phyloP scores from a whole-genome alignment of 2,113 vertebrate species.

The Lanius ludovicianus region DNA sequence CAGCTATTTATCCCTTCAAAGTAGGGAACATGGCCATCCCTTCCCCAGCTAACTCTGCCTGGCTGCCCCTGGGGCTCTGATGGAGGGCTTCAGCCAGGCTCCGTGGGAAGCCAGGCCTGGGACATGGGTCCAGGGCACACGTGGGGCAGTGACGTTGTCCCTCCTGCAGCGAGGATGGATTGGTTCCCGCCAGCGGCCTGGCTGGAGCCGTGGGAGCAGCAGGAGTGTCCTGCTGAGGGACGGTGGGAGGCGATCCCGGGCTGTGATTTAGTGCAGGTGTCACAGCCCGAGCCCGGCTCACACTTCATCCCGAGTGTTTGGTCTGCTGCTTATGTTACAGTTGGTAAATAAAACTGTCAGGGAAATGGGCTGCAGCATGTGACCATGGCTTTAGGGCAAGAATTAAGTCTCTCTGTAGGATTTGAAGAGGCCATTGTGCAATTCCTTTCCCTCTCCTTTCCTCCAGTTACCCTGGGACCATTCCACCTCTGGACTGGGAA shows the following conservation, averaged over 20 bases:
- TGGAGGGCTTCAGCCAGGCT: background rate
- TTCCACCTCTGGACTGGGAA: background rate
- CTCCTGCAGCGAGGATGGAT: accelerated
- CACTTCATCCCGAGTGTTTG: background rate
- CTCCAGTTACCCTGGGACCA: background rate
- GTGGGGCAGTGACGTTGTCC: background rate
- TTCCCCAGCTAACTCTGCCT: background rate
- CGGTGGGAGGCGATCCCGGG: accelerated
- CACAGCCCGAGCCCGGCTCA: background rate
- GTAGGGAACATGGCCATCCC: background rate
- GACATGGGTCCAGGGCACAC: accelerated
- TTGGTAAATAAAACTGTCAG: constrained; percentile 18
- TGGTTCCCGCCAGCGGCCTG: background rate
- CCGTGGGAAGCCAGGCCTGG: accelerated
- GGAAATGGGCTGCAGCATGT: background rate
- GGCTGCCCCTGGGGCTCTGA: background rate
- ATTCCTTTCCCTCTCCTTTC: background rate
- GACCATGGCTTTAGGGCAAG: background rate
- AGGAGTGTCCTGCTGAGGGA: background rate
- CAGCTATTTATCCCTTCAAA: background rate
- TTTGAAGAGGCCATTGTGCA: background rate
- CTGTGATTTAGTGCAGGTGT: background rate
- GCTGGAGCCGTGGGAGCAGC: background rate
- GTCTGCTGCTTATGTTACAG: background rate
- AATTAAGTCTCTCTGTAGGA: background rate